These are phyloP conservation scores for Epistrophe eligans DNA, from an alignment of 2,888 invertebrate species.

Conservation along the genomic window DNA sequence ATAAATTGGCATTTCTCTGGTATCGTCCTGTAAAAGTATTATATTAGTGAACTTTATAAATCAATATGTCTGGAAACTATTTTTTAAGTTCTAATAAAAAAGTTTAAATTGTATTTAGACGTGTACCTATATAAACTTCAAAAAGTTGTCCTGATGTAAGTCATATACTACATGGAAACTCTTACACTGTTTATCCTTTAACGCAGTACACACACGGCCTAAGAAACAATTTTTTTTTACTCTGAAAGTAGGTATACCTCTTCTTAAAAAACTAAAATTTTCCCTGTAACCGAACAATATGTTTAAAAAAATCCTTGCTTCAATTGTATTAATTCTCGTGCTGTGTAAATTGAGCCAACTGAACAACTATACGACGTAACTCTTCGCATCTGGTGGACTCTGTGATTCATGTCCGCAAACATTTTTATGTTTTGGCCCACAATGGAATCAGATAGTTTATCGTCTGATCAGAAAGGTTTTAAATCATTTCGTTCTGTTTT, in stretches of 20 bases:
- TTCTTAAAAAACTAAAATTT: not conserved
- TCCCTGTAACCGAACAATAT: not conserved
- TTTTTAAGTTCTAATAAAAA: no score
- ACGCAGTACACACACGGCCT: no score
- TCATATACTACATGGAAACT: no score
- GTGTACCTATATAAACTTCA: no score
- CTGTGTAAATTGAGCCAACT: conserved; percentile 46
- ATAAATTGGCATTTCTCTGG: no score
- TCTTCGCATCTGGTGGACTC: conserved; percentile 68
- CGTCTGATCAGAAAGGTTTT: conserved; percentile 74
- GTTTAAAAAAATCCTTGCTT: not conserved
- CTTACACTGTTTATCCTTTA: no score
- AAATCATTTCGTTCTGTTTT: conserved; percentile 74
- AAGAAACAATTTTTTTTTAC: not conserved
- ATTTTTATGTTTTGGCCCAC: conserved; percentile 68
- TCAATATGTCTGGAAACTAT: no score
- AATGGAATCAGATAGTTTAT: conserved; percentile 76
- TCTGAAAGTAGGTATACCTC: not conserved
- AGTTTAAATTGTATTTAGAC: no score
- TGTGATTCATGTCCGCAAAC: conserved; percentile 61
- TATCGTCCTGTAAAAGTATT: no score
- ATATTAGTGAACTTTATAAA: no score
- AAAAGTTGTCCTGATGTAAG: no score
- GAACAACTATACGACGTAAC: conserved; percentile 56
- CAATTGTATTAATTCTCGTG: not conserved